Evolutionary conservation across 1,140 invertebrate species (phyloP), one percentile per base, ranked within the genome.

Genomic region (Zaprionus lachaisei): DNA sequence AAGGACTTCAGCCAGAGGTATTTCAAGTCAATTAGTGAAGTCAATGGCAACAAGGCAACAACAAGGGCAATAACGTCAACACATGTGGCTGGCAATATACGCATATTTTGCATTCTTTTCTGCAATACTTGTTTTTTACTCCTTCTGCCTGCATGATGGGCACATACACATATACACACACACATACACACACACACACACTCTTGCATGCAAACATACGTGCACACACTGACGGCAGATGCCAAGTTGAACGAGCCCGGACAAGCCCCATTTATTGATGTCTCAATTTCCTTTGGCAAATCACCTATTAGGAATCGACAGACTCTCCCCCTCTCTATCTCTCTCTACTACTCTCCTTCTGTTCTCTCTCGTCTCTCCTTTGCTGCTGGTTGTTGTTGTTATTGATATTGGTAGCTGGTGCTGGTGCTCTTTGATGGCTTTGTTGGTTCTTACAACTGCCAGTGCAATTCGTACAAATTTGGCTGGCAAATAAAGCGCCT

Each of bases 221-320:
- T 14, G 17, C 22, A 65, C 41, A 65, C 14, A 15, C 12, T 55
- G n/a, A 60, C 41, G 31, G 17, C 47, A 51, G 11, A 14, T 24
- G 70, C 44, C 64, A 74, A 69, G 37, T 69, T 69, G 63, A 73
- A 85, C 47, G 66, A 77, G 60, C 58, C 65, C 81, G 49, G 70
- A 55, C 78, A 83, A 84, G 83, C 78, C 89, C 79, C 81, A 89
- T 84, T 84, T 91, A 91, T 91, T 91, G 89, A 91, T 91, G 89
- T 83, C 84, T 91, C 89, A 91, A 91, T 91, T 91, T 91, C 81
- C 89, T 80, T 80, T 82, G 79, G 73, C 83, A 91, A 91, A 91
- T 91, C 89, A 91, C 89, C 83, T 84, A 86, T 91, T 91, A 91
- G 83, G 77, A 91, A 91, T 89, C 89, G 89, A 87, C 77, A 86